These are phyloP conservation scores for Nautilus pompilius DNA, from an alignment of 1,140 invertebrate species.

Conservation along the genomic window DNA sequence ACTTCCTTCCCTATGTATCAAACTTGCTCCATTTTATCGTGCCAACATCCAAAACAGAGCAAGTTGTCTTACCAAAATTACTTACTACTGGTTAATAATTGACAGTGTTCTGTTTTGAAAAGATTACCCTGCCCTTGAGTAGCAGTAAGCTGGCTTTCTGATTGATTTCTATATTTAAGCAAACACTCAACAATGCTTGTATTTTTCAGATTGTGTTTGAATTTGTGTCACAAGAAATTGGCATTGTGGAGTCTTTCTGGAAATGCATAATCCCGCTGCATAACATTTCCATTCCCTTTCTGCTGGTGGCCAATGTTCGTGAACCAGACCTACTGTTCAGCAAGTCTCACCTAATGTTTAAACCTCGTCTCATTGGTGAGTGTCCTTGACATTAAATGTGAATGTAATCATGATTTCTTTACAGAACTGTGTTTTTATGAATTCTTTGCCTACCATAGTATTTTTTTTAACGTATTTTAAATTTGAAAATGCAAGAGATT, in stretches of 20 bases:
- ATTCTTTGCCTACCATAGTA: background rate
- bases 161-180: no score
- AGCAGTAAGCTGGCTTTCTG: conserved; percentile 1
- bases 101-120: no score
- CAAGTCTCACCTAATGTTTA: conserved; percentile 53
- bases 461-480: background rate
- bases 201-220: conserved; percentile 50
- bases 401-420: no score
- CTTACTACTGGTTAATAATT: no score
- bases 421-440: no score
- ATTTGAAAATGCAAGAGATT: background rate
- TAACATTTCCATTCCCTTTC: conserved; percentile 52
- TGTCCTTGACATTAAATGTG: no score
- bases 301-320: conserved; percentile 49
- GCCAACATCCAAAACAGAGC: no score
- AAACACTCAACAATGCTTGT: no score
- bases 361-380: conserved; percentile 52
- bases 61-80: no score
- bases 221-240: conserved; percentile 42
- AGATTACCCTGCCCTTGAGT: no score
- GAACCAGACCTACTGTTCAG: conserved; percentile 54
- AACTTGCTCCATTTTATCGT: no score
- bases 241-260: conserved; percentile 54
- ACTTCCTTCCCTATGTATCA: no score
- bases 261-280: conserved; percentile 49